A percentile compares a stretch with the other conserved stretches of the same genome.
Evolutionary conservation across 1,140 invertebrate species (phyloP).

Genomic region (Pemphigus obesinymphae): DNA sequence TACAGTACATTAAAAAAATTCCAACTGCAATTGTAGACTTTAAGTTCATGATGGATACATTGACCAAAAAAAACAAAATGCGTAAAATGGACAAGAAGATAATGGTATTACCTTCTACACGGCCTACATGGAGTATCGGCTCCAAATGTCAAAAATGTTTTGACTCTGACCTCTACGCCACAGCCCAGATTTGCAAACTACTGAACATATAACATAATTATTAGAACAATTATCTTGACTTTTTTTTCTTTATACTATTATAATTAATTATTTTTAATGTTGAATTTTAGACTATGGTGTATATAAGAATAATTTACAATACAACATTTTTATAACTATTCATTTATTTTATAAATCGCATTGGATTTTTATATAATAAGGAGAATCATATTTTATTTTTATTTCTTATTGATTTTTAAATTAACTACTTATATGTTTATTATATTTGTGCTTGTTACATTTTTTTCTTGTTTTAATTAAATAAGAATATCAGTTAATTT

Average conservation of each 20-base stretch:
- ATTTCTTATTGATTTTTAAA: too few relatives aligned
- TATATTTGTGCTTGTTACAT: too few relatives aligned
- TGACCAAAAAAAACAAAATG: neutral
- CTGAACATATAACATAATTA: neutral
- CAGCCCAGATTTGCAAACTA: conserved; percentile 5
- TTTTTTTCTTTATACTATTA: neutral
- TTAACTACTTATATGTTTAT: too few relatives aligned
- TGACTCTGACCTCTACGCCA: conserved; percentile 18
- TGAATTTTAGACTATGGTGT: neutral
- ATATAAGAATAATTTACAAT: too few relatives aligned
- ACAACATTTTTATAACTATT: too few relatives aligned
- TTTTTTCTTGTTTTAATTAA: too few relatives aligned
- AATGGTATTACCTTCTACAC: neutral
- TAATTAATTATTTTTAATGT: neutral
- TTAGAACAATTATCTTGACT: neutral
- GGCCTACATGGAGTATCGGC: conserved; percentile 21
- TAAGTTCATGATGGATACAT: conserved; percentile 7
- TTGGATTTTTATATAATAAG: too few relatives aligned
- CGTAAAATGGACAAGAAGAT: conserved; percentile 1
- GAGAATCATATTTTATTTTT: too few relatives aligned
- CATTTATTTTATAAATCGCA: too few relatives aligned
- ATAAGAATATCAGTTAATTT: too few relatives aligned
- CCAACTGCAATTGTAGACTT: neutral
- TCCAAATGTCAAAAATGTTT: conserved; percentile 36
- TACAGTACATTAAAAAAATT: conserved; percentile 12